Percentiles rank a stretch among this genome's conserved stretches.
phyloP scores from a whole-genome alignment of 2,797 vertebrate genomes.

The Semotilus atromaculatus region DNA sequence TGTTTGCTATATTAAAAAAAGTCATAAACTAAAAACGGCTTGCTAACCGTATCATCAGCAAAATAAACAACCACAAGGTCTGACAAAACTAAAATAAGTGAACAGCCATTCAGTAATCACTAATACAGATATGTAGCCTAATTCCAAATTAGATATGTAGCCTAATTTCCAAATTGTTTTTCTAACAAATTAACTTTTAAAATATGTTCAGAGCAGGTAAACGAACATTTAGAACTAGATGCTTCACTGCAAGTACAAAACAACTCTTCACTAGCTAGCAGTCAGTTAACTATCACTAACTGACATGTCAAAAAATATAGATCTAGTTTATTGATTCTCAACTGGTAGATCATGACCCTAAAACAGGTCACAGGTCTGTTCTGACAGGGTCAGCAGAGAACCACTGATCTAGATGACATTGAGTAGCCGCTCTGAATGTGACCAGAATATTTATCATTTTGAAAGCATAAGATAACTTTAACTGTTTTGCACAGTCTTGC shows the following conservation, averaged over 20 bases:
- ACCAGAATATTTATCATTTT: background rate
- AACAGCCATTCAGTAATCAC: background rate
- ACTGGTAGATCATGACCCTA: background rate
- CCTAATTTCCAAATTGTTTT: background rate
- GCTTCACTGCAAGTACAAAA: background rate
- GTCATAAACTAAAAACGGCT: background rate
- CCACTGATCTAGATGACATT: background rate
- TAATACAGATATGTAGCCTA: background rate
- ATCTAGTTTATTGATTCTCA: background rate
- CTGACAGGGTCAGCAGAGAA: background rate
- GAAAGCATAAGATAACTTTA: background rate
- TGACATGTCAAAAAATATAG: background rate
- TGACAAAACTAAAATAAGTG: background rate
- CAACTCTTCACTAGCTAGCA: background rate
- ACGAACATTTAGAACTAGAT: background rate
- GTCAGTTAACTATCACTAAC: background rate
- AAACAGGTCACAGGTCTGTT: background rate
- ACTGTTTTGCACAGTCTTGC: background rate
- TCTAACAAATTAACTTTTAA: background rate
- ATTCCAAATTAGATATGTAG: background rate
- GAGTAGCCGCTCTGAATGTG: background rate
- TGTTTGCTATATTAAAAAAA: background rate
- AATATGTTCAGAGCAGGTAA: background rate
- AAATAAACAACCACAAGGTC: slow-evolving; percentile 4
- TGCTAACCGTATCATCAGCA: background rate